These are phyloP conservation scores for Corapipo altera DNA, from an alignment of 2,113 vertebrate genomes.

Conservation along the genomic window DNA sequence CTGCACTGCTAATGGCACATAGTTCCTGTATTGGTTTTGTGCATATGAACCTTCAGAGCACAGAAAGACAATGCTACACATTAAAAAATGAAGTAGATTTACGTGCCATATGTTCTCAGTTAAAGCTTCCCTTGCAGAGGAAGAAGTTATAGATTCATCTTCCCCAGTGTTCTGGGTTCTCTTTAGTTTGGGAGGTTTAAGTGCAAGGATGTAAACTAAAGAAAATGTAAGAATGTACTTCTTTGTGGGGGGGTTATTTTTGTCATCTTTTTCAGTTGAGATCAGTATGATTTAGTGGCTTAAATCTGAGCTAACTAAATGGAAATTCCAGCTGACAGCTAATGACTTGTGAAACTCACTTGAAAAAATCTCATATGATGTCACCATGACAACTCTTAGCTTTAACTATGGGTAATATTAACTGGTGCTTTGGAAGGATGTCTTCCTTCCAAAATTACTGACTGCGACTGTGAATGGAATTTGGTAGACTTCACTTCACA, in stretches of 20 bases:
- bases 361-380: neutral
- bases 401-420: neutral
- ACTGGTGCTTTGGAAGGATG: neutral
- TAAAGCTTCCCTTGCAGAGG: neutral
- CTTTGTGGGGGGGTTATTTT: neutral
- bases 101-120: neutral
- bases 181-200: neutral
- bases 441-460: neutral
- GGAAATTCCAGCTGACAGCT: neutral
- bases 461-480: neutral
- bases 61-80: neutral
- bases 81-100: neutral
- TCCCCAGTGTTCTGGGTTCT: neutral
- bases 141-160: neutral
- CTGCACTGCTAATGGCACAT: neutral
- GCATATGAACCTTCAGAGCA: neutral
- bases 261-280: neutral
- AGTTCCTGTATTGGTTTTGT: neutral
- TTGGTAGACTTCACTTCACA: neutral
- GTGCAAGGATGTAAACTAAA: neutral
- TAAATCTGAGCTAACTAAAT: neutral
- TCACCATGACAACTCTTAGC: neutral
- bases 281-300: neutral
- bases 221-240: neutral
- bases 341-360: neutral